Conservation (phyloP, 1,140 invertebrate species). For the Lethocerus indicus region DNA sequence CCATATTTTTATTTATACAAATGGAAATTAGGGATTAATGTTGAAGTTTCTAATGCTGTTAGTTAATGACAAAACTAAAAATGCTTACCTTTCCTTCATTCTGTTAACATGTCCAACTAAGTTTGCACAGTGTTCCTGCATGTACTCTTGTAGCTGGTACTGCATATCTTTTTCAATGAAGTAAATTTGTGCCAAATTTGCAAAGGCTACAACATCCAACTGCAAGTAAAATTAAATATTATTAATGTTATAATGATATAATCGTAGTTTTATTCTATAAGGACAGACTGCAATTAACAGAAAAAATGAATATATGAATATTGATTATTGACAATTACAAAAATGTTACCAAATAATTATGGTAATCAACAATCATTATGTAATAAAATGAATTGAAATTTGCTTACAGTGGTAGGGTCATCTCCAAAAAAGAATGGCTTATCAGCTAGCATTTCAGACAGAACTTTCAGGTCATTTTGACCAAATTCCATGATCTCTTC, state of each 20-base stretch:
- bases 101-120: slow-evolving; percentile 68
- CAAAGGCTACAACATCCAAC: slow-evolving; percentile 76
- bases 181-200: slow-evolving; percentile 68
- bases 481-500: slow-evolving; percentile 84
- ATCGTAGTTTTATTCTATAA: too few relatives aligned
- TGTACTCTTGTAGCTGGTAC: slow-evolving; percentile 62
- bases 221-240: slow-evolving; percentile 30
- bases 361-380: not conserved
- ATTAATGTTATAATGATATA: too few relatives aligned
- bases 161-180: slow-evolving; percentile 74
- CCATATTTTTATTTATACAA: too few relatives aligned
- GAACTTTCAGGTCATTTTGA: slow-evolving; percentile 72
- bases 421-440: slow-evolving; percentile 92
- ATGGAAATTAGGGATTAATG: too few relatives aligned
- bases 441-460: slow-evolving; percentile 73
- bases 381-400: not conserved
- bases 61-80: too few relatives aligned
- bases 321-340: not conserved
- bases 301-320: not conserved
- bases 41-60: too few relatives aligned
- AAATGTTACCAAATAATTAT: not conserved
- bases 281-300: too few relatives aligned
- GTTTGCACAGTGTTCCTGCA: slow-evolving; percentile 68
- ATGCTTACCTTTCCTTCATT: slow-evolving; percentile 50
- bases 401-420: slow-evolving; percentile 60